A percentile compares a stretch with the other conserved stretches of the same genome.
These are phyloP conservation scores for Thamnophis elegans DNA, from an alignment of 2,797 vertebrate genomes.

Conservation along the genomic window DNA sequence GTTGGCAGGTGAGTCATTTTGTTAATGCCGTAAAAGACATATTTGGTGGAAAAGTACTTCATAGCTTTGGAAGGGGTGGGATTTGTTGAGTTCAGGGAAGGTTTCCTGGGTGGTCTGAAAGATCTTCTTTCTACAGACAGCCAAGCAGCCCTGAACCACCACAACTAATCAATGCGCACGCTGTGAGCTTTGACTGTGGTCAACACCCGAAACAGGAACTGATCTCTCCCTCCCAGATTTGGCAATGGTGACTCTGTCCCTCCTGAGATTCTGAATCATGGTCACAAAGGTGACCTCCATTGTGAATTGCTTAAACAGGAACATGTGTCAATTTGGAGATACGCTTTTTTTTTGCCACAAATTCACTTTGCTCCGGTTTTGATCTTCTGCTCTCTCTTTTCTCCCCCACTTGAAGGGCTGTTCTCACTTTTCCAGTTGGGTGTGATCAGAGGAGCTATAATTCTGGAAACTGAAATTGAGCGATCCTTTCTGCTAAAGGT, in stretches of 20 bases:
- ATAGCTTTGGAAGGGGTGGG: constrained; percentile 45
- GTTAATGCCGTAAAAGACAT: constrained; percentile 50
- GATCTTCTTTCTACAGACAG: constrained; percentile 8
- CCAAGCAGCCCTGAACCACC: neutral
- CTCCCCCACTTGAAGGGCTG: constrained; percentile 32
- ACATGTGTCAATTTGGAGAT: constrained; percentile 21
- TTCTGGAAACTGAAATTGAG: neutral
- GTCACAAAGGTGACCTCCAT: constrained; percentile 31
- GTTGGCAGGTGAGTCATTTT: constrained; percentile 56
- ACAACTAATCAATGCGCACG: neutral
- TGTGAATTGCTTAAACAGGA: constrained; percentile 10
- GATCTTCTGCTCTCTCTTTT: constrained; percentile 23
- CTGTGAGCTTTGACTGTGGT: neutral
- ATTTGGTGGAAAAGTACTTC: constrained; percentile 54
- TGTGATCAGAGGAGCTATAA: constrained; percentile 5
- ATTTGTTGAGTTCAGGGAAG: constrained; percentile 4
- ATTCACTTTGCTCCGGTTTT: neutral
- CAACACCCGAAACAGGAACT: neutral
- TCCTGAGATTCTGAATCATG: neutral
- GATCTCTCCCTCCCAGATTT: neutral
- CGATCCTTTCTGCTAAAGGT: constrained; percentile 6
- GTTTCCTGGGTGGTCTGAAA: constrained; percentile 19
- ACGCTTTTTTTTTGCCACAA: constrained; percentile 8
- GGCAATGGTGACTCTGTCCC: neutral
- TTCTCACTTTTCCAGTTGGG: constrained; percentile 15